Conservation (phyloP, 2,888 invertebrate genomes). For the Sinodicranocentrus sp. region DNA sequence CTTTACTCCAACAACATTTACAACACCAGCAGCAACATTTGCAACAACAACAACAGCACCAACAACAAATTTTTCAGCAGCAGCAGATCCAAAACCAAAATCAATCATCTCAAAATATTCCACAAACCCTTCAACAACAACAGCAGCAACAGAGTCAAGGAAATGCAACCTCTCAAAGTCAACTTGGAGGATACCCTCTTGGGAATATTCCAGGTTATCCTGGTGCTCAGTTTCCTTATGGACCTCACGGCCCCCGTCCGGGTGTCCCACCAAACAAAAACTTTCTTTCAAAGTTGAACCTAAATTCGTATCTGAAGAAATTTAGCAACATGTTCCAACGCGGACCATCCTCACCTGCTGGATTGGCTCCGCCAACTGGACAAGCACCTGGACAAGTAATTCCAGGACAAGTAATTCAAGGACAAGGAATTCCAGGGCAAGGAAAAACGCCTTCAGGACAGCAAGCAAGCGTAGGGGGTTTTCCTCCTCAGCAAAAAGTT, state of each 20-base stretch:
- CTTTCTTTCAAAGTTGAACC: slow-evolving; percentile 62
- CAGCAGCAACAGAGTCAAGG: slow-evolving; percentile 29
- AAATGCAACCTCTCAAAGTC: slow-evolving; percentile 7
- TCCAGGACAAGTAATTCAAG: no score
- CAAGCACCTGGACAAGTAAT: slow-evolving; percentile 4
- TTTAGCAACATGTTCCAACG: slow-evolving; percentile 74
- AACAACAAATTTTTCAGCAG: slow-evolving; percentile 38
- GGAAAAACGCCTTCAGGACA: no score
- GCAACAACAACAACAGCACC: slow-evolving; percentile 3
- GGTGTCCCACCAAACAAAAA: slow-evolving; percentile 62
- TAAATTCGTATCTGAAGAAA: slow-evolving; percentile 72
- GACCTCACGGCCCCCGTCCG: slow-evolving; percentile 41
- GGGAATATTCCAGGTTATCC: slow-evolving; percentile 41
- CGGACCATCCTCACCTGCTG: slow-evolving; percentile 24
- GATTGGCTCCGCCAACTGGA: slow-evolving; percentile 2
- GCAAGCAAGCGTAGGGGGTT: background rate
- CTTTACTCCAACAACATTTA: slow-evolving; percentile 25
- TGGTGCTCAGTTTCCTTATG: slow-evolving; percentile 10
- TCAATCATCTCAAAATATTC: slow-evolving; percentile 3
- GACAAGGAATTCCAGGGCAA: background rate
- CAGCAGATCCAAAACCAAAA: slow-evolving; percentile 25
- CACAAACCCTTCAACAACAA: slow-evolving; percentile 17
- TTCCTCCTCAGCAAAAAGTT: slow-evolving; percentile 57
- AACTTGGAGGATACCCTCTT: slow-evolving; percentile 21
- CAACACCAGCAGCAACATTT: background rate